Percentiles rank a stretch among this genome's conserved stretches.
Evolutionary conservation across 2,888 invertebrate genomes (phyloP).

Genomic region (Melinaea menophilus): DNA sequence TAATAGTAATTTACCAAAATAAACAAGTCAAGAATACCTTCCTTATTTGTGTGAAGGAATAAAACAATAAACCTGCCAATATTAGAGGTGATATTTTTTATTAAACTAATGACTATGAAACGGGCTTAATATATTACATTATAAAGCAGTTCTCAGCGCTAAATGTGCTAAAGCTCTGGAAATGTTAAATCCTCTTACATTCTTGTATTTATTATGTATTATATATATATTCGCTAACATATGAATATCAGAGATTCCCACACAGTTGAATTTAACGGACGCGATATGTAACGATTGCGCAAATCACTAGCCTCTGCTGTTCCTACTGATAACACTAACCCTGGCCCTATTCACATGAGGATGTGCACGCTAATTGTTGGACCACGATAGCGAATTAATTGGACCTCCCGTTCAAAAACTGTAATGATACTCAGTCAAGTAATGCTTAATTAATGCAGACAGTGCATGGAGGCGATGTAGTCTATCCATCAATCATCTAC

Average conservation of each 20-base stretch:
- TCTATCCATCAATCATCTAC: slow-evolving; percentile 7
- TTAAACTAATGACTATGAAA: no score
- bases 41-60: no score
- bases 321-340: slow-evolving; percentile 67
- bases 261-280: slow-evolving; percentile 64
- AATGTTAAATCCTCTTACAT: no score
- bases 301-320: slow-evolving; percentile 70
- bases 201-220: no score
- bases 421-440: background rate
- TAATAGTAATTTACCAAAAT: no score
- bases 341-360: slow-evolving; percentile 69
- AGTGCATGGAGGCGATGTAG: background rate
- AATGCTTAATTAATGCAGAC: background rate
- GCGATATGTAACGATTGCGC: slow-evolving; percentile 68
- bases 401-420: background rate
- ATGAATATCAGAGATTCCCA: slow-evolving; percentile 44
- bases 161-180: no score
- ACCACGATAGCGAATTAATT: slow-evolving; percentile 15
- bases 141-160: no score
- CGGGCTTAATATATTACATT: no score
- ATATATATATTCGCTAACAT: no score
- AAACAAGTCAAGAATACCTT: no score
- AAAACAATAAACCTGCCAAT: no score
- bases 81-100: no score
- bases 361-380: slow-evolving; percentile 44